Base-by-base conservation (phyloP, 2,888 invertebrate genomes). In the Chymomyza procnemis region DNA sequence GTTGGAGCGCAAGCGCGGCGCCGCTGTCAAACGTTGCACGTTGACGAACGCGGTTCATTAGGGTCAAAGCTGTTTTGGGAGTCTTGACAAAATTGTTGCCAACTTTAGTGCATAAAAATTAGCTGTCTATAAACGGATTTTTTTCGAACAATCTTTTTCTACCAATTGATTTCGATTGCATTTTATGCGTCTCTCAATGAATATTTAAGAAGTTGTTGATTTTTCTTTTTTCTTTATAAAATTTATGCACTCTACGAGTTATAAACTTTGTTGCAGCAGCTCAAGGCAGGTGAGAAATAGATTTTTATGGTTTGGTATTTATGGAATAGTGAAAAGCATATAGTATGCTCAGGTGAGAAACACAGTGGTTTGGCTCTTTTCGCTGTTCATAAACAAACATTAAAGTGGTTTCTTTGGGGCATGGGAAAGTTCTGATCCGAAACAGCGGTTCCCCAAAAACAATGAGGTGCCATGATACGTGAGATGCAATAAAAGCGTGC, bases 141-240 rank as follows among this genome's bases (percentile, higher is more conserved):
- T 18, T 55, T 50, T 72, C 73, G 0, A 66, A 65, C 34, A 72
- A 69, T 74, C 71, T 69, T 68, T 41, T 6, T 69, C 71, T 78
- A 76, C 79, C 69, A 77, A 85, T 73, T 83, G 69, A 82, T 80
- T 85, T 79, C 74, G 80, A 85, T 85, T 82, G 74, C 87, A 75
- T 47, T 74, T 80, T 86, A 83, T 83, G 34, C 12, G 30, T 41
- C 12, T 41, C 19, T 63, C 57, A 73, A 65, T 69, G 65, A 65
- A 74, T 57, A 59, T 64, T 46, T 50, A 58, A 52, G 55, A 65
- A 57, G 18, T 2, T 41, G 34, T 41, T 41, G 34, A 41, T 41
- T 6, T 34, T 12, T 41, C 2, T 41, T 41, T 41, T 41, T 41
- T 12, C 6, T 12, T 41, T 12, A 0, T 3, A 41, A 41, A 41